Percentiles rank a stretch among this genome's conserved stretches.
Conservation (phyloP, 1,140 invertebrate species). For the Meloidogyne chitwoodi region DNA sequence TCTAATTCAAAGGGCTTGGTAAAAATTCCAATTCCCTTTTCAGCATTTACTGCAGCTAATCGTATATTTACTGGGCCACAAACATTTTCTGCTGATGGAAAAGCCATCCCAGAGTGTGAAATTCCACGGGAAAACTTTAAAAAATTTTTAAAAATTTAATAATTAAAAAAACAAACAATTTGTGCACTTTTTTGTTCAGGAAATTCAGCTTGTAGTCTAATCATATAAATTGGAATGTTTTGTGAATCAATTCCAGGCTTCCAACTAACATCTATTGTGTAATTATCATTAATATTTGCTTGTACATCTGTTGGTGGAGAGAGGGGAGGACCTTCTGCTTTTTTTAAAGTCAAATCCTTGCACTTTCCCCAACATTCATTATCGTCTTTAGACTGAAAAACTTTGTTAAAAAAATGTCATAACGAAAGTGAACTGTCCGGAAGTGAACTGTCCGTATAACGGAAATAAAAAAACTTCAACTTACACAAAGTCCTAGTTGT, state of each 20-base stretch:
- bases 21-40: neutral
- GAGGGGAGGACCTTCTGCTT: neutral
- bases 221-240: constrained; percentile 1
- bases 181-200: constrained; percentile 4
- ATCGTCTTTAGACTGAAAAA: constrained; percentile 21
- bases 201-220: constrained; percentile 9
- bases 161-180: constrained; percentile 7
- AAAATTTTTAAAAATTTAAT: neutral
- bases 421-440: constrained; percentile 4
- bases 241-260: neutral
- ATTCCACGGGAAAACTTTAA: neutral
- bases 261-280: neutral
- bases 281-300: neutral
- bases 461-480: neutral
- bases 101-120: neutral
- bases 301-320: constrained; percentile 15
- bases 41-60: neutral
- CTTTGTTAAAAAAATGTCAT: neutral
- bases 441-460: too few relatives aligned
- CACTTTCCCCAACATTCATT: constrained; percentile 34
- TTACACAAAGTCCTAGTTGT: constrained; percentile 1
- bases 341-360: constrained; percentile 26
- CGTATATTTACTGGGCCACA: neutral
- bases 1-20: constrained; percentile 10
- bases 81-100: neutral